Percentiles rank a stretch among this genome's conserved stretches.
Conservation (phyloP, 1,140 invertebrate genomes). For the Pygmarrhopalites habei region DNA sequence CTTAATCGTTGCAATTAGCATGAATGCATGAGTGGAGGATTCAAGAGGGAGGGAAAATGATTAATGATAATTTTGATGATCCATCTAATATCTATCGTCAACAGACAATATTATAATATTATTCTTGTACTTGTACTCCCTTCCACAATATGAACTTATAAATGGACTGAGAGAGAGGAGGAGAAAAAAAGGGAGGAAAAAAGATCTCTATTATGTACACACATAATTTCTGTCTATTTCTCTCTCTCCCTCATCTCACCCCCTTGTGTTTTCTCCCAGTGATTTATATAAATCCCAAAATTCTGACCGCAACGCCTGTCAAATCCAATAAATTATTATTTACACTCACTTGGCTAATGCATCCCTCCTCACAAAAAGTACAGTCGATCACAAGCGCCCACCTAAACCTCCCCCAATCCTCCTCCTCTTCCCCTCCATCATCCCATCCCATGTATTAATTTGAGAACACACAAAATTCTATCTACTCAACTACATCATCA, state of each 20-base stretch:
- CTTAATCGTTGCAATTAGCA: background rate
- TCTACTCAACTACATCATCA: background rate
- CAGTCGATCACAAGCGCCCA: background rate
- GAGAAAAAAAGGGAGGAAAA: too few species aligned
- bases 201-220: too few species aligned
- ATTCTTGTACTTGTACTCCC: background rate
- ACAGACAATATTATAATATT: background rate
- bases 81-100: background rate
- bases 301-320: background rate
- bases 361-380: background rate
- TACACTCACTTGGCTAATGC: background rate
- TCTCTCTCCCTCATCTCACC: too few species aligned
- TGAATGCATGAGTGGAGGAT: background rate
- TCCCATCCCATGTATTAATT: background rate
- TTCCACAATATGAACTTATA: background rate
- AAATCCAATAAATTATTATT: background rate
- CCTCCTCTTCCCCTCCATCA: background rate
- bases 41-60: background rate
- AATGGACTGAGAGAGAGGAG: too few species aligned
- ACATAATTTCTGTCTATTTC: too few species aligned
- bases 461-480: background rate
- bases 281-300: background rate
- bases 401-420: background rate
- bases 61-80: background rate
- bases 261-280: too few species aligned